Conservation (phyloP, 2,888 invertebrate genomes). For the Junonia oenone region DNA sequence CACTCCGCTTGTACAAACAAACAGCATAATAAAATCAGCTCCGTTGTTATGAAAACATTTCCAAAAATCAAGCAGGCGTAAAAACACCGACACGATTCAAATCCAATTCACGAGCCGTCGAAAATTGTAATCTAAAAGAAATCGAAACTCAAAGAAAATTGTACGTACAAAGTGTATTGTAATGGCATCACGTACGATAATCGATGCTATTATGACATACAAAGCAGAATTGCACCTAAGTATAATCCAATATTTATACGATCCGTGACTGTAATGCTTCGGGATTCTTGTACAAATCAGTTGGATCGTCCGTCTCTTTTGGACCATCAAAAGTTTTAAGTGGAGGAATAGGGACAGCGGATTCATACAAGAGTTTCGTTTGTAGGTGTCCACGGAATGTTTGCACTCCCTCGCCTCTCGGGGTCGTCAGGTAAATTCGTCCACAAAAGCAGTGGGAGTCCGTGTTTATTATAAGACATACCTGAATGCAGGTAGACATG, state of each 20-base stretch:
- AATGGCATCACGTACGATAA: slow-evolving; percentile 78
- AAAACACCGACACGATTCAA: slow-evolving; percentile 48
- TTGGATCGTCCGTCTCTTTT: slow-evolving; percentile 32
- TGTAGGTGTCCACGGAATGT: slow-evolving; percentile 59
- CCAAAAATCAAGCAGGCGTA: slow-evolving; percentile 57
- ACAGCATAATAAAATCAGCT: slow-evolving; percentile 31
- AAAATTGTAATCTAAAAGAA: slow-evolving; percentile 67
- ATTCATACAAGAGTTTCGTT: slow-evolving; percentile 31
- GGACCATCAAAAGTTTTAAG: slow-evolving; percentile 18
- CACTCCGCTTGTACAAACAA: slow-evolving; percentile 30
- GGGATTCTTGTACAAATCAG: slow-evolving; percentile 34
- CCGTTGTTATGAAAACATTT: slow-evolving; percentile 34
- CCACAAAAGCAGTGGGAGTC: slow-evolving; percentile 66
- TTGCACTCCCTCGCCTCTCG: slow-evolving; percentile 57
- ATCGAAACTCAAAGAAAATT: slow-evolving; percentile 61
- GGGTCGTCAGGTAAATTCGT: slow-evolving; percentile 68
- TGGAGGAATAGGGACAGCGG: slow-evolving; percentile 36
- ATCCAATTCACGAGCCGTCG: slow-evolving; percentile 56
- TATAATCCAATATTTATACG: slow-evolving; percentile 78
- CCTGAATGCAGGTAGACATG: slow-evolving; percentile 64
- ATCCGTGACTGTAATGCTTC: slow-evolving; percentile 59
- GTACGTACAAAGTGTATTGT: slow-evolving; percentile 61
- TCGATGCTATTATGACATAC: slow-evolving; percentile 76
- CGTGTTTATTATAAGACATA: slow-evolving; percentile 67
- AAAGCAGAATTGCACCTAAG: slow-evolving; percentile 71